These are phyloP conservation scores for Dorcus parallelipipedus DNA, from an alignment of 2,888 invertebrate species.

Conservation along the genomic window DNA sequence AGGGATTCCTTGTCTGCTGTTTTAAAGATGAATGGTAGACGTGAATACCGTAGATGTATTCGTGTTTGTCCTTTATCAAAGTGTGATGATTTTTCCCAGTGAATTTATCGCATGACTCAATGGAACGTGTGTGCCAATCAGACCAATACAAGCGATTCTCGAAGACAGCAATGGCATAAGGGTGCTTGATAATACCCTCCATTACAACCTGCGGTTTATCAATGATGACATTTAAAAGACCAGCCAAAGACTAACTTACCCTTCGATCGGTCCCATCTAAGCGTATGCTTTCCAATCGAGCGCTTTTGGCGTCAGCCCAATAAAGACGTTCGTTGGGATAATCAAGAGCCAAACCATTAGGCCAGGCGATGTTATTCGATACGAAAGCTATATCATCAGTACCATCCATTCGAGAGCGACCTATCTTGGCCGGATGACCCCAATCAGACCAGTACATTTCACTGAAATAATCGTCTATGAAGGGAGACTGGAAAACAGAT, in stretches of 20 bases:
- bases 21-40: conserved; percentile 71
- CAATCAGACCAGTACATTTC: conserved; percentile 92
- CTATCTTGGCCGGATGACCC: conserved; percentile 71
- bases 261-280: conserved; percentile 66
- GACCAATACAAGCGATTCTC: conserved; percentile 89
- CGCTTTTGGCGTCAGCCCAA: conserved; percentile 79
- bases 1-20: conserved; percentile 58
- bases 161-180: conserved; percentile 81
- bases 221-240: background rate
- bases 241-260: conserved; percentile 41
- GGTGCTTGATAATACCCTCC: conserved; percentile 68
- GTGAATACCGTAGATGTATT: conserved; percentile 62
- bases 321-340: conserved; percentile 75
- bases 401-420: conserved; percentile 84
- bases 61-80: conserved; percentile 52
- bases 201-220: conserved; percentile 43
- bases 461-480: conserved; percentile 47
- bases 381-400: conserved; percentile 59
- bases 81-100: conserved; percentile 62
- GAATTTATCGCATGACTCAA: conserved; percentile 76
- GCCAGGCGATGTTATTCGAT: conserved; percentile 65
- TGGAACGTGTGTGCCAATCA: conserved; percentile 75
- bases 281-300: conserved; percentile 61
- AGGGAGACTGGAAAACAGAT: background rate
- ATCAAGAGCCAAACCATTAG: conserved; percentile 85